Percentiles rank a stretch among this genome's conserved stretches.
These are phyloP conservation scores for Patella caerulea DNA, from an alignment of 2,888 invertebrate genomes.

Conservation along the genomic window DNA sequence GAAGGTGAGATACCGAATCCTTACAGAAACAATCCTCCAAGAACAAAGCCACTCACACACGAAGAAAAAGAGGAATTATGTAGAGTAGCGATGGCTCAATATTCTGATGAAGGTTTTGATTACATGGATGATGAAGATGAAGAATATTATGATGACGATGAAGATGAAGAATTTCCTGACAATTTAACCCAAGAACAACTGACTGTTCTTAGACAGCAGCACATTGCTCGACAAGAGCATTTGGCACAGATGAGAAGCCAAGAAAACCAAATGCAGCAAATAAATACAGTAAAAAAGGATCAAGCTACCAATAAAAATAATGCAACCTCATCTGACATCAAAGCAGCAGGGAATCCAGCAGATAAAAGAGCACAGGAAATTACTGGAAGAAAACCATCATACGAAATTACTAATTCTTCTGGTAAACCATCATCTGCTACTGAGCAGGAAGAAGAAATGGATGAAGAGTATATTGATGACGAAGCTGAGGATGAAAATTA, in stretches of 20 bases:
- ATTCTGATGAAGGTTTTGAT: background rate
- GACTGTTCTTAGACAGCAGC: too few species aligned
- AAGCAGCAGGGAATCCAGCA: too few species aligned
- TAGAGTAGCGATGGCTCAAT: background rate
- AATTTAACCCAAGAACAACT: too few species aligned
- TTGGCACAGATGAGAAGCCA: too few species aligned
- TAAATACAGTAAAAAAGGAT: too few species aligned
- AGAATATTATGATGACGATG: background rate
- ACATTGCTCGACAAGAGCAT: too few species aligned
- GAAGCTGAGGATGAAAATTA: background rate
- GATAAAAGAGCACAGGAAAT: too few species aligned
- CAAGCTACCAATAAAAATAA: background rate
- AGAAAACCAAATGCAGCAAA: too few species aligned
- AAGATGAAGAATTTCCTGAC: background rate
- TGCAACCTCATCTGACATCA: background rate
- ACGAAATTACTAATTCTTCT: too few species aligned
- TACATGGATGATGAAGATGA: background rate
- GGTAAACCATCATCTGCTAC: too few species aligned
- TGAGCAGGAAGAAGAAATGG: background rate
- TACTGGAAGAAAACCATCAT: too few species aligned
- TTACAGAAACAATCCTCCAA: background rate
- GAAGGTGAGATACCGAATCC: background rate
- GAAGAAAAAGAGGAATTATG: background rate
- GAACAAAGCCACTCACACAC: too few species aligned
- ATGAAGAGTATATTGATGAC: background rate